phyloP scores from a whole-genome alignment of 1,140 invertebrate genomes.

The Drosophila takahashii region DNA sequence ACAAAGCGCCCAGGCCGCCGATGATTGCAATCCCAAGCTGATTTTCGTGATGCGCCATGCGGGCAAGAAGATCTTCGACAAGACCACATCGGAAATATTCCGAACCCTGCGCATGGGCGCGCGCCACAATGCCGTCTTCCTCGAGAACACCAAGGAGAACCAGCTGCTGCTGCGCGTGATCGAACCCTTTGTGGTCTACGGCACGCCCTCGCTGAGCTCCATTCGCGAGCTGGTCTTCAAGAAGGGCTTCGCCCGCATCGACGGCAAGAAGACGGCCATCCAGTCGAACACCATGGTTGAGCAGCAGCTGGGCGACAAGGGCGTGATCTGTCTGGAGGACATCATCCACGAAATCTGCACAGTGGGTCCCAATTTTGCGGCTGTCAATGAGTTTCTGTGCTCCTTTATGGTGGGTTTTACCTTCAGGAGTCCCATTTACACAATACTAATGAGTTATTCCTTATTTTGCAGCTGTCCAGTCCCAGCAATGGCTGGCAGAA shows the following conservation, averaged over 20 bases:
- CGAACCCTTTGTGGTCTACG: constrained; percentile 82
- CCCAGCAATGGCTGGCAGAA: constrained; percentile 82
- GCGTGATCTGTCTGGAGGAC: constrained; percentile 82
- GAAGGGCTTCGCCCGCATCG: constrained; percentile 77
- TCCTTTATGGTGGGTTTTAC: constrained; percentile 63
- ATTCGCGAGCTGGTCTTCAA: constrained; percentile 83
- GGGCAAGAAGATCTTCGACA: constrained; percentile 79
- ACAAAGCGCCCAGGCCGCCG: constrained; percentile 52
- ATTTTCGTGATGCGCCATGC: constrained; percentile 80
- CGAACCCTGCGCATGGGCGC: constrained; percentile 55
- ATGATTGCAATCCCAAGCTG: constrained; percentile 68
- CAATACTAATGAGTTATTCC: background rate
- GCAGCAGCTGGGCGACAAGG: constrained; percentile 75
- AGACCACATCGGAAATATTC: constrained; percentile 75
- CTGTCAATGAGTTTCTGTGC: constrained; percentile 66
- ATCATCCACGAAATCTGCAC: constrained; percentile 84
- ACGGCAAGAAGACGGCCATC: constrained; percentile 76
- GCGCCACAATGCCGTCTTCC: constrained; percentile 76
- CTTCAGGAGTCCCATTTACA: background rate
- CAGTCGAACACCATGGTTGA: constrained; percentile 82
- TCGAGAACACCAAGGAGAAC: constrained; percentile 78
- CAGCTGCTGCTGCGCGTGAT: constrained; percentile 77
- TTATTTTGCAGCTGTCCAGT: constrained; percentile 64
- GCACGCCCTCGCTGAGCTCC: constrained; percentile 68
- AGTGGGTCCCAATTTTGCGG: constrained; percentile 77